Percentiles rank a stretch among this genome's conserved stretches.
Evolutionary conservation across 2,113 vertebrate species (phyloP).

Genomic region (Halcyon malimbica): DNA sequence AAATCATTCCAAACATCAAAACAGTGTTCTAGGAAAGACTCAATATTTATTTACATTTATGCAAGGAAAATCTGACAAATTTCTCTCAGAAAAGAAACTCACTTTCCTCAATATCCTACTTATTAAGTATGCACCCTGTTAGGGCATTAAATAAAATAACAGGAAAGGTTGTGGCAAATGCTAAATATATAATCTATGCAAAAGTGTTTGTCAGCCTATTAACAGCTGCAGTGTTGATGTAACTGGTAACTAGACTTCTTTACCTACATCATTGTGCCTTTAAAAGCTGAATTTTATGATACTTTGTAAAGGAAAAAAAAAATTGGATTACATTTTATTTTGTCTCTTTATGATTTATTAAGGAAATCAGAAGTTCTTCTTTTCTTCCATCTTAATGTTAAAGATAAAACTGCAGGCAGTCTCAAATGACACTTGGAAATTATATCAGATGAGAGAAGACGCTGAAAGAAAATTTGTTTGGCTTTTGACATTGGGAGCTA

Average conservation of each 20-base stretch:
- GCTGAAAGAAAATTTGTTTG: background rate
- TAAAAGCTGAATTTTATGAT: background rate
- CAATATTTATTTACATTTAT: background rate
- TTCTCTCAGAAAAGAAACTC: background rate
- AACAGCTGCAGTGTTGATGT: background rate
- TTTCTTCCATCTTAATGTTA: background rate
- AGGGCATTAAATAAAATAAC: background rate
- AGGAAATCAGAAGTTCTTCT: background rate
- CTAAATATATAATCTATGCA: background rate
- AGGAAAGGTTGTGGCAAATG: background rate
- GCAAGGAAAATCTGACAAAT: background rate
- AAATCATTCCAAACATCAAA: background rate
- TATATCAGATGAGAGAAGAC: background rate
- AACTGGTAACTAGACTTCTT: background rate
- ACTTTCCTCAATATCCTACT: background rate
- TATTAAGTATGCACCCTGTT: background rate
- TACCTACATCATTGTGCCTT: background rate
- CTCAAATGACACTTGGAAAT: background rate
- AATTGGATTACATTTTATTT: background rate
- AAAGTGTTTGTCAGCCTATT: background rate
- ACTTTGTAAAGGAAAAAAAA: background rate
- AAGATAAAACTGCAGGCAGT: background rate
- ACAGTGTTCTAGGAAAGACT: background rate
- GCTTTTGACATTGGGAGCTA: background rate
- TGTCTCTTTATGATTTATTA: background rate